These are phyloP conservation scores for Solen grandis DNA, from an alignment of 1,140 invertebrate species.

Conservation along the genomic window DNA sequence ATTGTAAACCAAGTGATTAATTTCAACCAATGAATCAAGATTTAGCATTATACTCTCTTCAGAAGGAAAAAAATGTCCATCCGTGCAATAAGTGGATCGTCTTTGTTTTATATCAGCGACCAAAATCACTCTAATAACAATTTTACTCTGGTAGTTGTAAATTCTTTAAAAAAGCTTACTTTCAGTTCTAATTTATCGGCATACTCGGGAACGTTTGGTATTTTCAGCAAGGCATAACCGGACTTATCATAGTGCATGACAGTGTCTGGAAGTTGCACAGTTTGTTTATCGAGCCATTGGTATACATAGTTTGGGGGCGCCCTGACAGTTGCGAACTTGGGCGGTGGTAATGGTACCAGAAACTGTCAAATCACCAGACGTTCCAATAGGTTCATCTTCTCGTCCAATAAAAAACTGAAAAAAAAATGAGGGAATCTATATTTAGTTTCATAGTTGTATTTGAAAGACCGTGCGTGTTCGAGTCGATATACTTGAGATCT, in stretches of 20 bases:
- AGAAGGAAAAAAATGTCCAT: too few species aligned
- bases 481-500: too few species aligned
- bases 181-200: neutral
- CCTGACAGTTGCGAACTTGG: neutral
- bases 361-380: neutral
- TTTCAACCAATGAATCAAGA: too few species aligned
- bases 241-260: neutral
- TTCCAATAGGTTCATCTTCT: slow-evolving; percentile 8
- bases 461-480: too few species aligned
- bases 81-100: too few species aligned
- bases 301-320: neutral
- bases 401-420: slow-evolving; percentile 10
- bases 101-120: too few species aligned
- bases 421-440: too few species aligned
- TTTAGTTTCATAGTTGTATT: too few species aligned
- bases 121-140: too few species aligned
- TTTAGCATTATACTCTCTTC: too few species aligned
- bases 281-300: slow-evolving; percentile 7
- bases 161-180: neutral
- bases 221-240: slow-evolving; percentile 2
- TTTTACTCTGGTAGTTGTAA: too few species aligned
- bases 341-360: slow-evolving; percentile 1
- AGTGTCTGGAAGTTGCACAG: neutral
- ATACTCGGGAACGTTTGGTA: neutral
- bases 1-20: too few species aligned